phyloP scores from a whole-genome alignment of 2,113 vertebrate species.

The Crotalus viridis region DNA sequence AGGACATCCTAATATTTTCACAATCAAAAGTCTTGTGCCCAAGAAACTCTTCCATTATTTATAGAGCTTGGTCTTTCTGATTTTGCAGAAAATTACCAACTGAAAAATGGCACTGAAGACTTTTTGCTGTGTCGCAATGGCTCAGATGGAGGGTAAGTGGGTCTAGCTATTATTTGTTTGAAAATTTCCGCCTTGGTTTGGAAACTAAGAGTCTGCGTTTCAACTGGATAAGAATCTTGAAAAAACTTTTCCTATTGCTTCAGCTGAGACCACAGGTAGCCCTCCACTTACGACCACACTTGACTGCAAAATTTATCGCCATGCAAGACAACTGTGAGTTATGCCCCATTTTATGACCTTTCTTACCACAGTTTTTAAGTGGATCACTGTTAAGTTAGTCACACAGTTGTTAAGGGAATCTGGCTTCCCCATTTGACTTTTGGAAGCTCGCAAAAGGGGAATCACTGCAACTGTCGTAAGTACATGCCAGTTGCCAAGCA shows the following conservation, averaged over 20 bases:
- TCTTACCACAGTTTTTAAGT: neutral
- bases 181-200: neutral
- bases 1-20: neutral
- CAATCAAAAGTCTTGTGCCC: neutral
- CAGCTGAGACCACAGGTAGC: neutral
- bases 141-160: constrained; percentile 84
- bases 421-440: neutral
- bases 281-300: neutral
- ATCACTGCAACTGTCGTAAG: neutral
- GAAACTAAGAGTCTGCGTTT: neutral
- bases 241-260: neutral
- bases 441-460: neutral
- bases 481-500: neutral
- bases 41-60: neutral
- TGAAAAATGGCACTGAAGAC: constrained; percentile 78
- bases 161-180: neutral
- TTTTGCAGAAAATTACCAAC: constrained; percentile 72
- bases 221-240: neutral
- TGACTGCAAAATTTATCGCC: neutral
- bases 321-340: neutral
- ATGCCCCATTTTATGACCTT: neutral
- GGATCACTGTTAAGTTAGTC: neutral
- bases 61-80: neutral
- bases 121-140: constrained; percentile 87
- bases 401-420: neutral